A percentile compares a stretch with the other conserved stretches of the same genome.
Conservation (phyloP, 2,888 invertebrate species). For the Pseudanteris insignis region DNA sequence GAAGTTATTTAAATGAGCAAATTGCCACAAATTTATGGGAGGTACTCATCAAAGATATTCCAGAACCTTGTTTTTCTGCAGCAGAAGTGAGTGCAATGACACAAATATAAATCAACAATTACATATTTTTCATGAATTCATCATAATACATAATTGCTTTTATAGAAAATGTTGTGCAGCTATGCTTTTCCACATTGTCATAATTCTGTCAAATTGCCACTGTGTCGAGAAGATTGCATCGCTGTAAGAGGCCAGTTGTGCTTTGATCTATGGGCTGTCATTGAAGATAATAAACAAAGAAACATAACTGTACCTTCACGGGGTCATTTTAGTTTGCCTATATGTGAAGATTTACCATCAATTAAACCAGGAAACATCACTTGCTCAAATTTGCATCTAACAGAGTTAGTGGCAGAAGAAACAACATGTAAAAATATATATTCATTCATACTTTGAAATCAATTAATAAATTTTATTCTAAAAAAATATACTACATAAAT, state of each 20-base stretch:
- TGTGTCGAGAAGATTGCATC: slow-evolving; percentile 93
- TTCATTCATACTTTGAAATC: neutral
- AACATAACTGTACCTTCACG: slow-evolving; percentile 82
- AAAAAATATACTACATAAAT: too few relatives aligned
- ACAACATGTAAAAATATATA: slow-evolving; percentile 74
- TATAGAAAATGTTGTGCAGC: slow-evolving; percentile 83
- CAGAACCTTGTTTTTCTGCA: slow-evolving; percentile 84
- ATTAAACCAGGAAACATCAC: slow-evolving; percentile 73
- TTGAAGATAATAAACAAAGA: slow-evolving; percentile 86
- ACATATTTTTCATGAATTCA: too few relatives aligned
- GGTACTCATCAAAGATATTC: slow-evolving; percentile 81
- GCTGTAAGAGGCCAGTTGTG: slow-evolving; percentile 91
- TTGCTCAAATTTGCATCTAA: slow-evolving; percentile 87
- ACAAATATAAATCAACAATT: neutral
- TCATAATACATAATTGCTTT: slow-evolving; percentile 3
- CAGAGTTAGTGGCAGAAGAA: slow-evolving; percentile 81
- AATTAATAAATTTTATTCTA: slow-evolving; percentile 1
- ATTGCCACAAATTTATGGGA: slow-evolving; percentile 86
- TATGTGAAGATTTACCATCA: slow-evolving; percentile 83
- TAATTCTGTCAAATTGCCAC: slow-evolving; percentile 76
- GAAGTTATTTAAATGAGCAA: slow-evolving; percentile 84
- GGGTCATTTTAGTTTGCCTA: slow-evolving; percentile 88
- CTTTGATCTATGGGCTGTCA: slow-evolving; percentile 90
- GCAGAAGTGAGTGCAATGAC: slow-evolving; percentile 79
- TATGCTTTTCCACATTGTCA: slow-evolving; percentile 92